Percentiles rank a stretch among this genome's conserved stretches.
Evolutionary conservation across 1,140 invertebrate species (phyloP).

Genomic region (Diprion similis): DNA sequence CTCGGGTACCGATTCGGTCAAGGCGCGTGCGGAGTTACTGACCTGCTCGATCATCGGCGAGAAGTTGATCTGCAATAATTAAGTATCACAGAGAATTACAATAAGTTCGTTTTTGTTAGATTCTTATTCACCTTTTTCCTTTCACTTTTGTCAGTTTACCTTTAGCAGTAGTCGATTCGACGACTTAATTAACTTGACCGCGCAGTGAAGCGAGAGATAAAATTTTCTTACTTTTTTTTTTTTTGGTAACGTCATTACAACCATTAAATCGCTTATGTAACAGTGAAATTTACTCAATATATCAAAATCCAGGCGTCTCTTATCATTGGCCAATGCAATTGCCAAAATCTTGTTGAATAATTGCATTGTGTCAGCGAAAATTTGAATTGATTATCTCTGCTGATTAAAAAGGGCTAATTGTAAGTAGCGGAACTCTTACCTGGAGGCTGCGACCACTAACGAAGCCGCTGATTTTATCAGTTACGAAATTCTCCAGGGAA

Average conservation of each 20-base stretch:
- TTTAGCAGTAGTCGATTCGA: no score
- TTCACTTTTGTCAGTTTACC: no score
- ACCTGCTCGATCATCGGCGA: conserved; percentile 55
- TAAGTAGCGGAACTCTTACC: conserved; percentile 37
- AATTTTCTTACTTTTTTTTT: no score
- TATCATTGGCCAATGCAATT: background rate
- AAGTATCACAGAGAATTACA: conserved; percentile 6
- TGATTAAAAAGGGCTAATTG: background rate
- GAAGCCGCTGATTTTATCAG: conserved; percentile 64
- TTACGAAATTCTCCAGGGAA: conserved; percentile 67
- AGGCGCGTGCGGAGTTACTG: conserved; percentile 61
- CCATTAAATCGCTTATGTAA: no score
- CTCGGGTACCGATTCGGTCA: conserved; percentile 57
- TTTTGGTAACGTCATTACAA: no score
- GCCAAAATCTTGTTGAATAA: background rate
- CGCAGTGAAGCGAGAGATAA: no score
- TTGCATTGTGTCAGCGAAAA: background rate
- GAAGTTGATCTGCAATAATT: conserved; percentile 59
- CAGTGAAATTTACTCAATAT: no score
- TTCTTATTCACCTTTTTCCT: background rate
- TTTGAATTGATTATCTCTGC: background rate
- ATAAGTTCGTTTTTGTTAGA: conserved; percentile 6
- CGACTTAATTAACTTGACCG: no score
- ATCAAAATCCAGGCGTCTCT: background rate
- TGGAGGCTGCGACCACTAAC: conserved; percentile 65